Percentiles rank a stretch among this genome's conserved stretches.
Evolutionary conservation across 2,797 vertebrate genomes (phyloP).

Genomic region (Ciconia nigra): DNA sequence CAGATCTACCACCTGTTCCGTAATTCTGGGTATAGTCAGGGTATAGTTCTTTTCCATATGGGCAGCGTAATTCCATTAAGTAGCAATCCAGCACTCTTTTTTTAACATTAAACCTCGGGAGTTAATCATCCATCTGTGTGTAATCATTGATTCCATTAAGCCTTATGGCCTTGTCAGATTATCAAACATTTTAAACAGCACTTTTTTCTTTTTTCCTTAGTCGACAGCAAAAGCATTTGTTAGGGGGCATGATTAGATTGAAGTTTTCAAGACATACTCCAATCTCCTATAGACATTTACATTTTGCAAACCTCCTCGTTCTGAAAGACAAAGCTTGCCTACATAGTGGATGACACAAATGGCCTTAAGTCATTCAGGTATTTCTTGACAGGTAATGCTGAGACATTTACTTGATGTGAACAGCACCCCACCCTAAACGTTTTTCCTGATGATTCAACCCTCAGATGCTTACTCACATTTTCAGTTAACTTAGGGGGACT

Average conservation of each 20-base stretch:
- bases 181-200: slow-evolving; percentile 80
- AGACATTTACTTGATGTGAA: not conserved
- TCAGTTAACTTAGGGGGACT: not conserved
- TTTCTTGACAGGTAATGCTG: not conserved
- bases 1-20: slow-evolving; percentile 81
- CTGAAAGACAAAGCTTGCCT: not conserved
- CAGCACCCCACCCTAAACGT: rapidly evolving
- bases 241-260: slow-evolving; percentile 62
- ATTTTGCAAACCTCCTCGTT: not conserved
- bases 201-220: slow-evolving; percentile 61
- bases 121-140: slow-evolving; percentile 86
- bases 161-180: slow-evolving; percentile 86
- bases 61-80: slow-evolving; percentile 82
- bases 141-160: slow-evolving; percentile 84
- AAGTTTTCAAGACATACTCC: slow-evolving; percentile 58
- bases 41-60: slow-evolving; percentile 83
- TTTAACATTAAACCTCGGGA: slow-evolving; percentile 79
- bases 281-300: not conserved
- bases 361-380: not conserved
- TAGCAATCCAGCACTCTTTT: slow-evolving; percentile 80
- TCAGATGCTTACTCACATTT: not conserved
- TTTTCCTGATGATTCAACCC: not conserved
- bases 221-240: slow-evolving; percentile 75
- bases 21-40: slow-evolving; percentile 81
- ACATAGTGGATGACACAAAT: not conserved